These are phyloP conservation scores for Sympetrum striolatum DNA, from an alignment of 2,888 invertebrate species.

Conservation along the genomic window DNA sequence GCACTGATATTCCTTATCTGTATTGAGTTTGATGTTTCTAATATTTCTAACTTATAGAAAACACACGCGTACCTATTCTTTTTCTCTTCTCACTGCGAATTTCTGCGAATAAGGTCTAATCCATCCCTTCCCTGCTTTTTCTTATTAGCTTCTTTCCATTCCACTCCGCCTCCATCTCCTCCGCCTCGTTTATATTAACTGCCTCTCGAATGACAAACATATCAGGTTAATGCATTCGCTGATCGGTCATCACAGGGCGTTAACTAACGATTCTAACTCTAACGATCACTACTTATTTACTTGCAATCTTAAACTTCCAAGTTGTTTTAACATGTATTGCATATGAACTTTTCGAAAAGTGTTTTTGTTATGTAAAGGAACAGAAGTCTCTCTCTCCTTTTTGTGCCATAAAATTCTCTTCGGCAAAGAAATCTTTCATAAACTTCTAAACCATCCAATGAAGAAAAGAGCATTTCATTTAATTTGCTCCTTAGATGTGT, in stretches of 20 bases:
- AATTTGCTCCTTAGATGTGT: slow-evolving; percentile 31
- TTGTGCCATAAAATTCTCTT: slow-evolving; percentile 37
- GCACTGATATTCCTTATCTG: no score
- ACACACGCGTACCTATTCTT: no score
- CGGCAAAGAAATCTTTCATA: slow-evolving; percentile 9
- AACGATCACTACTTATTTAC: no score
- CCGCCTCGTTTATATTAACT: not conserved
- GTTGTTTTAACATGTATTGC: no score
- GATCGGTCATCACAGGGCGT: no score
- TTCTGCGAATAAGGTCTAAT: not conserved
- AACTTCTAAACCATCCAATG: slow-evolving; percentile 30
- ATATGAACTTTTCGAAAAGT: slow-evolving; percentile 38
- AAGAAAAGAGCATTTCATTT: slow-evolving; percentile 29
- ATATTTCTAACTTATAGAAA: no score
- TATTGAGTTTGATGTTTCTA: no score
- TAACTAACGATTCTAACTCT: no score
- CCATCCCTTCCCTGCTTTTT: not conserved
- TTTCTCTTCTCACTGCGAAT: not conserved
- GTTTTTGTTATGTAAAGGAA: slow-evolving; percentile 40
- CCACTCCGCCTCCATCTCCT: not conserved
- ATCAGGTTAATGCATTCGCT: not conserved
- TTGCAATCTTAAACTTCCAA: no score
- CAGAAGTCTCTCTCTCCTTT: slow-evolving; percentile 41
- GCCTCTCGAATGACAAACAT: not conserved
- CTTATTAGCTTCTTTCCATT: not conserved